Evolutionary conservation across 2,888 invertebrate species (phyloP).

Genomic region (Pimpla rufipes): DNA sequence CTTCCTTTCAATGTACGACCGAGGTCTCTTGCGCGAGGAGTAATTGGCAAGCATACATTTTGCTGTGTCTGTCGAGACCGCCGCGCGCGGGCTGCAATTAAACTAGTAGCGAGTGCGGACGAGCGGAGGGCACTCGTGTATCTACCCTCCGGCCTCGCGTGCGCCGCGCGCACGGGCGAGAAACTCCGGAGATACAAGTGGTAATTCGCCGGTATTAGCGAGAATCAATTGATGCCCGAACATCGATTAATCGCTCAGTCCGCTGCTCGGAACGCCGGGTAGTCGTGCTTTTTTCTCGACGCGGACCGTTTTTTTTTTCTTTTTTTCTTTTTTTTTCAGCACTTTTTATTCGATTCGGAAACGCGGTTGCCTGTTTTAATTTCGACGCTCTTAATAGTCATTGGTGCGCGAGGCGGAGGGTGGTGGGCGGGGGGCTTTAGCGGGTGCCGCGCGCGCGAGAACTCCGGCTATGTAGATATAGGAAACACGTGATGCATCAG

Average conservation of each 20-base stretch:
- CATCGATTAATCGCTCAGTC: constrained; percentile 44
- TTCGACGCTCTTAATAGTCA: constrained; percentile 55
- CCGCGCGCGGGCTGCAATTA: constrained; percentile 14
- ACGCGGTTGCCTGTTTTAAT: constrained; percentile 57
- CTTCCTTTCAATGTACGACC: constrained; percentile 2
- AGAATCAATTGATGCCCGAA: constrained; percentile 52
- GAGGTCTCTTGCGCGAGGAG: constrained; percentile 4
- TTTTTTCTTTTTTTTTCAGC: constrained; percentile 5
- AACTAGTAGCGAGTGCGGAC: constrained; percentile 18
- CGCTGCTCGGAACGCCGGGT: constrained; percentile 5
- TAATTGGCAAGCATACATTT: constrained; percentile 14
- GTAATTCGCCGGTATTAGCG: constrained; percentile 6
- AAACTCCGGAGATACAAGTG: constrained; percentile 22
- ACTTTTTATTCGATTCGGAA: constrained; percentile 35
- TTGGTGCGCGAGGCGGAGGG: constrained; percentile 29
- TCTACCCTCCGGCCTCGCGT: neutral
- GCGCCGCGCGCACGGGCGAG: neutral
- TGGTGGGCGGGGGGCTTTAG: neutral
- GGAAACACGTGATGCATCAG: constrained; percentile 59
- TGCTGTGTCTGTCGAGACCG: neutral
- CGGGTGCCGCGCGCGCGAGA: neutral
- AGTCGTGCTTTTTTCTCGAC: neutral
- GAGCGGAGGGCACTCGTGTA: neutral
- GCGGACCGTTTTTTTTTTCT: constrained; percentile 11
- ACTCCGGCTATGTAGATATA: constrained; percentile 9